These are phyloP conservation scores for Unio pictorum DNA, from an alignment of 2,888 invertebrate genomes.

Conservation along the genomic window DNA sequence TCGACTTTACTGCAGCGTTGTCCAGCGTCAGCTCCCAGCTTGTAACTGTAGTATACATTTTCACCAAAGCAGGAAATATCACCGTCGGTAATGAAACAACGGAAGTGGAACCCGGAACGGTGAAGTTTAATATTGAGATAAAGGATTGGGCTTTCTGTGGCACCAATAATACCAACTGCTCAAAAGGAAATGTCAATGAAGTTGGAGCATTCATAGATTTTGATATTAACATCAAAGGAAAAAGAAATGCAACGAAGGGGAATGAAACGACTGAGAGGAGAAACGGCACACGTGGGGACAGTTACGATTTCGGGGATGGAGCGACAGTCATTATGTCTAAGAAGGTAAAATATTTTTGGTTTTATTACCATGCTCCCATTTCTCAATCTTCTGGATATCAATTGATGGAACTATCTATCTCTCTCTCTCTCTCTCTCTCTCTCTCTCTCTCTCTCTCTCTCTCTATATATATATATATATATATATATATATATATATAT, in stretches of 20 bases:
- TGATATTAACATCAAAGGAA: constrained; percentile 20
- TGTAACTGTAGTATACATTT: constrained; percentile 18
- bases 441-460: no score
- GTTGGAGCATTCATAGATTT: constrained; percentile 20
- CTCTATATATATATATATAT: no score
- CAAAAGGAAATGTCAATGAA: background rate
- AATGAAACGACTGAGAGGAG: background rate
- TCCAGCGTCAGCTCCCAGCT: constrained; percentile 7
- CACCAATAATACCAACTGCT: constrained; percentile 1
- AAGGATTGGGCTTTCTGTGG: constrained; percentile 31
- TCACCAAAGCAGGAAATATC: constrained; percentile 19
- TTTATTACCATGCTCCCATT: no score
- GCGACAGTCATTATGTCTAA: constrained; percentile 18
- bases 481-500: no score
- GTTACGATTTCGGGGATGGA: constrained; percentile 16
- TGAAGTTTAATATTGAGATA: constrained; percentile 31
- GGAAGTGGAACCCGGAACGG: constrained; percentile 12
- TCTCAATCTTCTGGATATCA: no score
- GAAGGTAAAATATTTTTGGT: constrained; percentile 9
- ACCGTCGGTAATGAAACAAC: constrained; percentile 13
- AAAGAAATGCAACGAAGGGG: constrained; percentile 3
- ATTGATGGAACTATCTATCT: no score
- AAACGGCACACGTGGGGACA: background rate
- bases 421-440: no score
- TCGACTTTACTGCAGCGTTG: constrained; percentile 14